Base-by-base conservation (phyloP, 2,113 vertebrate genomes). In the Panthera tigris region DNA sequence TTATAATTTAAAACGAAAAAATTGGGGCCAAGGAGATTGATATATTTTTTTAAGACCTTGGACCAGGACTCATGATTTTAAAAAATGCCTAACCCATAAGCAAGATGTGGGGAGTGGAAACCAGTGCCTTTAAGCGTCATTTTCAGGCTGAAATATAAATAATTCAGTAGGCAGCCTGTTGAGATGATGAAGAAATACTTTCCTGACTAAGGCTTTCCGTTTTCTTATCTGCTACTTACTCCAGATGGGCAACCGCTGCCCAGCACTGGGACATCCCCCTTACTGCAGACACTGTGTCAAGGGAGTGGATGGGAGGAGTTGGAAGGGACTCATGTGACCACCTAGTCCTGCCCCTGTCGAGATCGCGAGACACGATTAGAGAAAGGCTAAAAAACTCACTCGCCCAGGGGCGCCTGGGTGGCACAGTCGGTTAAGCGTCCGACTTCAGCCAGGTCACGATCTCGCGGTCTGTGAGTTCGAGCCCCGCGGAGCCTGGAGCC, bases 1-100 rank as follows among this genome's bases (percentile, higher is more conserved):
- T 45, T 55, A 39, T 50, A 79, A 81, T 93, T 93, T 87, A 97
- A 82, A 12, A 69, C 41, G 89, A 89, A 94, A 81, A 92, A 79
- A 50, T 25, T 5, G 15, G 71, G 57, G 36, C 33, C 39, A 19
- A 65, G 50, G 57, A 83, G 63, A 80, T 66, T 48, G 66, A 76
- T 76, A 84, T 84, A n/a, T 78, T 92, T 33, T 76, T 31, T 19
- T 18, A 94, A 73, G 45, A 94, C 5, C 7, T n/a, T 66, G 19
- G 21, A 80, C 12, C n/a, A 55, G 86, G 95, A 94, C 11, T 65
- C 39, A 33, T 45, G 48, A 88, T 31, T 93, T 63, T 50, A 33
- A 86, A 91, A 93, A 95, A 82, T 41, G 41, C 61, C 52, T 80
- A 90, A 45, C 88, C 66, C 36, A 78, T 90, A 55, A 4, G 45